Percentiles rank a stretch among this genome's conserved stretches.
Conservation (phyloP, 2,797 vertebrate genomes). For the Saxicola maurus region DNA sequence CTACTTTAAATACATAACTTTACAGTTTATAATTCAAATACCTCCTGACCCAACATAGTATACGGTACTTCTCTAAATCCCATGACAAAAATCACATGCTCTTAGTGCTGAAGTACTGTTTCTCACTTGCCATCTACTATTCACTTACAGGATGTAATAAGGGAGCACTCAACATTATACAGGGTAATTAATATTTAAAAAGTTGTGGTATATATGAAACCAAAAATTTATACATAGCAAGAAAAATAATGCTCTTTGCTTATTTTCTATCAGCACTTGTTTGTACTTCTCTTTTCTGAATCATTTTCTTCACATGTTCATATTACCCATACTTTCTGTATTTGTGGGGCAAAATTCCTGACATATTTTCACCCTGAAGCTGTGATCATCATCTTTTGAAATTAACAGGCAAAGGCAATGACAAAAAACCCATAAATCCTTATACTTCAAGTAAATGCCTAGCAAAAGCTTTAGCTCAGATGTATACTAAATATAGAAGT, state of each 20-base stretch:
- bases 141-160: neutral
- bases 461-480: neutral
- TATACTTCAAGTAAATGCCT: neutral
- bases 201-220: neutral
- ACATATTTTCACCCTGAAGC: slow-evolving; percentile 31
- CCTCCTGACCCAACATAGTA: neutral
- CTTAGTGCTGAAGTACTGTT: neutral
- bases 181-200: neutral
- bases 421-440: neutral
- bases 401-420: slow-evolving; percentile 13
- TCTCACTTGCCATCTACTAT: neutral
- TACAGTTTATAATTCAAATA: neutral
- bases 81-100: neutral
- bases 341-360: slow-evolving; percentile 33
- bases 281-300: slow-evolving; percentile 36
- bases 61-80: neutral
- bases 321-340: neutral
- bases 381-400: slow-evolving; percentile 20
- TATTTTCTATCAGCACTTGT: slow-evolving; percentile 44
- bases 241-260: slow-evolving; percentile 36
- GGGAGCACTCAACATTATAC: neutral
- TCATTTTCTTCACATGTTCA: slow-evolving; percentile 13
- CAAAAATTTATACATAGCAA: slow-evolving; percentile 42
- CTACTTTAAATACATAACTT: neutral
- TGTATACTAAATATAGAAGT: neutral